These are phyloP conservation scores for Anorthoa munda DNA, from an alignment of 2,888 invertebrate genomes.

Conservation along the genomic window DNA sequence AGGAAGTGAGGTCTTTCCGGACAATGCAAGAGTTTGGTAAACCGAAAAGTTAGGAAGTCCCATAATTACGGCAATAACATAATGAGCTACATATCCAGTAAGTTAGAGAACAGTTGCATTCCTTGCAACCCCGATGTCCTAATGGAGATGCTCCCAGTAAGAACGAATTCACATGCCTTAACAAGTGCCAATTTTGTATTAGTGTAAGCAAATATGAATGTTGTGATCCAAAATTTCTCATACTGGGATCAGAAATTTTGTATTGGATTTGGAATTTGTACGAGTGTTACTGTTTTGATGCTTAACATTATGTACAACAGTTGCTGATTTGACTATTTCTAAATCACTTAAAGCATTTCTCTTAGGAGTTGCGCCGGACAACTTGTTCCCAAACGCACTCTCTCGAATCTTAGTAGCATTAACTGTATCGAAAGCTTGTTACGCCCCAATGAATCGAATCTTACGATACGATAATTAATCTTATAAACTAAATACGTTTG, in stretches of 20 bases:
- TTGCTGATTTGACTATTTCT: conserved; percentile 5
- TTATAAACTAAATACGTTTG: conserved; percentile 43
- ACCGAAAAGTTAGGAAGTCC: conserved; percentile 7
- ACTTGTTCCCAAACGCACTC: conserved; percentile 36
- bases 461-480: conserved; percentile 55
- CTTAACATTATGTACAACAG: conserved; percentile 4
- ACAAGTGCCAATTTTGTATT: conserved; percentile 33
- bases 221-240: conserved; percentile 15
- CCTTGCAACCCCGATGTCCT: conserved; percentile 37
- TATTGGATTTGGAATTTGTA: not conserved
- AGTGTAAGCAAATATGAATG: conserved; percentile 9
- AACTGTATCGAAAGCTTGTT: conserved; percentile 50
- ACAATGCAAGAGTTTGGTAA: conserved; percentile 11
- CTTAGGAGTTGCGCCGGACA: conserved; percentile 9
- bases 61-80: conserved; percentile 38
- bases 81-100: conserved; percentile 38
- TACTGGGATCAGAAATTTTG: too few species aligned
- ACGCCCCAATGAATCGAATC: conserved; percentile 57
- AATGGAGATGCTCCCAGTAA: conserved; percentile 52
- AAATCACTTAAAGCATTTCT: conserved; percentile 1
- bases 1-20: conserved; percentile 8
- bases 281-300: conserved; percentile 1
- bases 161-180: conserved; percentile 43
- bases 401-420: conserved; percentile 25
- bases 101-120: conserved; percentile 51